These are phyloP conservation scores for Dasyprocta punctata DNA, from an alignment of 2,113 vertebrate genomes.

Conservation along the genomic window DNA sequence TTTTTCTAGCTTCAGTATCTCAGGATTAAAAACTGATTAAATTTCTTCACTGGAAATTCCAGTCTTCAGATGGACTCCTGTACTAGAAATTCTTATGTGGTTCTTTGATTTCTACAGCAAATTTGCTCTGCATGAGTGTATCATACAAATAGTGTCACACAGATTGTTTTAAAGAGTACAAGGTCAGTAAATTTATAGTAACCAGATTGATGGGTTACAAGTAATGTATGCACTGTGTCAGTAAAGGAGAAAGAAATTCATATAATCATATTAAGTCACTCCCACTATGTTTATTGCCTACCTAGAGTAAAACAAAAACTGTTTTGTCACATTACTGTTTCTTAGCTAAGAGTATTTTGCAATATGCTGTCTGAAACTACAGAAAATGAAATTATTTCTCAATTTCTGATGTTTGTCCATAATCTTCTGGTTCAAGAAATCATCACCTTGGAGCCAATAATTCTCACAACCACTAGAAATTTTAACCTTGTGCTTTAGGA, in stretches of 20 bases:
- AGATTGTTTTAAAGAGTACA: constrained; percentile 28
- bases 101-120: constrained; percentile 17
- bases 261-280: constrained; percentile 8
- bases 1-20: neutral
- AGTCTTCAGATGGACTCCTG: constrained; percentile 10
- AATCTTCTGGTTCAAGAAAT: neutral
- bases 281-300: constrained; percentile 14
- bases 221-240: constrained; percentile 17
- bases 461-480: neutral
- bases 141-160: neutral
- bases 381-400: constrained; percentile 13
- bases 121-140: neutral
- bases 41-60: constrained; percentile 22
- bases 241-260: constrained; percentile 20
- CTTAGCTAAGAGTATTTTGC: neutral
- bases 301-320: constrained; percentile 43
- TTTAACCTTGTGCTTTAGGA: neutral
- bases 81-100: neutral
- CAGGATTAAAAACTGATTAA: constrained; percentile 43
- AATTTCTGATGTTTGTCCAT: neutral
- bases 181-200: constrained; percentile 1
- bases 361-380: neutral
- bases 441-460: neutral
- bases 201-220: neutral
- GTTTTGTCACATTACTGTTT: constrained; percentile 35